Base-by-base conservation (phyloP, 2,888 invertebrate genomes). In the Acanthosepion pharaonis region DNA sequence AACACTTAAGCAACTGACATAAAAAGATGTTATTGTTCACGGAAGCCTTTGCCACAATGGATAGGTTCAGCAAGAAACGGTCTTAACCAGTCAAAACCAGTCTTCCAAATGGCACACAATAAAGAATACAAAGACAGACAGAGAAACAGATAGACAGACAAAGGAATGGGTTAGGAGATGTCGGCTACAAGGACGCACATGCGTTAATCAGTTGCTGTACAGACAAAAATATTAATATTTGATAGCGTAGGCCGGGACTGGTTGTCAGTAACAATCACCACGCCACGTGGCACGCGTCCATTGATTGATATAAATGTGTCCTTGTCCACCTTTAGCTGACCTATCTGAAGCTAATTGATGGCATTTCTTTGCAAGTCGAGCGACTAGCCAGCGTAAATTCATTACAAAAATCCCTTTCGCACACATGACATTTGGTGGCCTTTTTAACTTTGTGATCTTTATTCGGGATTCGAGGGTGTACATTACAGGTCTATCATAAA, bases 221-320 rank as follows among this genome's bases (percentile, higher is more conserved):
- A 78, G 78, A 78, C 78, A 78, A 78, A 59, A 78, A 78, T 78
- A 78, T 78, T 78, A 78, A 78, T 78, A 78, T 78, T 78, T 78
- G 78, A 78, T 78, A n/a, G 78, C 78, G 78, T 78, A 15, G 78
- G 78, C n/a, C 78, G 78, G n/a, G 78, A 78, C 0, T 15, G n/a
- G 78, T 78, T 78, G 78, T n/a, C n/a, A n/a, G 15, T n/a, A 33
- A n/a, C 78, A n/a, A 78, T 78, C n/a, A n/a, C 78, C 78, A 78
- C n/a, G 8, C 78, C 78, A 78, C 78, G 78, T n/a, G 33, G 33
- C n/a, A 78, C 33, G 78, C n/a, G n/a, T 18, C n/a, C 78, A 78
- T 78, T 78, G 78, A 78, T 78, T 78, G n/a, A 78, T 78, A 78
- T 78, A 78, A 78, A 78, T 78, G 78, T 78, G n/a, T 78, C 78